Conservation (phyloP, 2,113 vertebrate species). For the Corythoichthys intestinalis region DNA sequence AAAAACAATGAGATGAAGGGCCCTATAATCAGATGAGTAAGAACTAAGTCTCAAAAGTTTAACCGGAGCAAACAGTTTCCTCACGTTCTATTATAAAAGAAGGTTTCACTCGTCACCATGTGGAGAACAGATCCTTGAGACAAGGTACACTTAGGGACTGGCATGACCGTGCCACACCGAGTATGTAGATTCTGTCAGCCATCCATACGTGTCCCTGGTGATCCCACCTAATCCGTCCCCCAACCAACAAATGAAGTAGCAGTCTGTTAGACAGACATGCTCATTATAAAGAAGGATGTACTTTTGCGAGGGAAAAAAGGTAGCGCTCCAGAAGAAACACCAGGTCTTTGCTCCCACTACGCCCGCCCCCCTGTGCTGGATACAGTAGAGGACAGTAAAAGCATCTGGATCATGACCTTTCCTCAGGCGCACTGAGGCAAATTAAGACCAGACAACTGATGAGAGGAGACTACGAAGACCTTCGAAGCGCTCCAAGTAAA, state of each 20-base stretch:
- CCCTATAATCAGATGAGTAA: not conserved
- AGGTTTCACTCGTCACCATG: constrained; percentile 56
- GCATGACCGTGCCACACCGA: constrained; percentile 48
- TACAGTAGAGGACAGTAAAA: constrained; percentile 51
- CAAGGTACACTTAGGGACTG: constrained; percentile 62
- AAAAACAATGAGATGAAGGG: not conserved
- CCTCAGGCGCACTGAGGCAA: constrained; percentile 64
- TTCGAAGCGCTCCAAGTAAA: constrained; percentile 48
- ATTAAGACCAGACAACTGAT: constrained; percentile 69
- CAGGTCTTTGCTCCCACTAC: constrained; percentile 39
- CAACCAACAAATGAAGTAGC: constrained; percentile 46
- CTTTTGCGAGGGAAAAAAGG: constrained; percentile 19
- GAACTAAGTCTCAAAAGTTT: not conserved
- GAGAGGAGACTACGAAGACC: constrained; percentile 59
- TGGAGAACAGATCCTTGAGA: constrained; percentile 54
- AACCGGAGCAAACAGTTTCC: not conserved
- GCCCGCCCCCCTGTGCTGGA: constrained; percentile 21
- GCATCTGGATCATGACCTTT: constrained; percentile 72
- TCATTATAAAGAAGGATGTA: constrained; percentile 64
- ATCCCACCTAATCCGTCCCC: constrained; percentile 23
- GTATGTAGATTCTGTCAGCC: constrained; percentile 57
- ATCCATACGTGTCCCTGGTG: constrained; percentile 52
- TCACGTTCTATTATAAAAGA: not conserved
- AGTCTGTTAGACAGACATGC: constrained; percentile 36
- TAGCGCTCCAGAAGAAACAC: constrained; percentile 27